These are phyloP conservation scores for Coregonus ussuriensis DNA, from an alignment of 2,797 vertebrate species.

Conservation along the genomic window DNA sequence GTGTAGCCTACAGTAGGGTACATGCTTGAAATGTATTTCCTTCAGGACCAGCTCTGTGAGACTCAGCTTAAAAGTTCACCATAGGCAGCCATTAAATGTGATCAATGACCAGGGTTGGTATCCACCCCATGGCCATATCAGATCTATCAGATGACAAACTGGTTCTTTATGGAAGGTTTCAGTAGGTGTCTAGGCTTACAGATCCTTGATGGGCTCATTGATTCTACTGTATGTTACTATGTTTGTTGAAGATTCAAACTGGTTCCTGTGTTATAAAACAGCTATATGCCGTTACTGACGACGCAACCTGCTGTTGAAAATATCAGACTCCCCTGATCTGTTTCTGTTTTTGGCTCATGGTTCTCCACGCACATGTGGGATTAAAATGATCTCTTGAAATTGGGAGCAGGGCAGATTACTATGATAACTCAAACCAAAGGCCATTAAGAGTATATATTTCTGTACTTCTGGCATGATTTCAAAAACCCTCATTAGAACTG, in stretches of 20 bases:
- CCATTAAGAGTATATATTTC: not conserved
- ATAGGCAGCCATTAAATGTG: conserved; percentile 37
- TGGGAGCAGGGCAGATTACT: conserved; percentile 3
- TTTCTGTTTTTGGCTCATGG: conserved; percentile 2
- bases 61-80: conserved; percentile 43
- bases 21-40: conserved; percentile 31
- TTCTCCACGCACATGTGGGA: conserved; percentile 6
- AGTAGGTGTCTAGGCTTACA: conserved; percentile 7
- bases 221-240: conserved; percentile 3
- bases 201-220: not conserved
- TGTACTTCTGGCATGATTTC: not conserved
- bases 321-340: conserved; percentile 17
- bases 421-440: conserved; percentile 2
- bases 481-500: not conserved
- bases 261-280: not conserved
- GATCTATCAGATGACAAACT: conserved; percentile 25
- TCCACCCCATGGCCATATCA: conserved; percentile 1
- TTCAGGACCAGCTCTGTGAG: conserved; percentile 36
- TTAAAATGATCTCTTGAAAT: conserved; percentile 24
- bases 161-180: conserved; percentile 4
- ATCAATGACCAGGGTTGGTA: not conserved
- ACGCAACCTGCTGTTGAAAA: conserved; percentile 19
- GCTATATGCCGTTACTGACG: not conserved
- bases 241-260: conserved; percentile 12
- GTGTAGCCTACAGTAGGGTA: conserved; percentile 5